Base-by-base conservation (phyloP, 2,113 vertebrate species). In the Muntiacus muntjak region DNA sequence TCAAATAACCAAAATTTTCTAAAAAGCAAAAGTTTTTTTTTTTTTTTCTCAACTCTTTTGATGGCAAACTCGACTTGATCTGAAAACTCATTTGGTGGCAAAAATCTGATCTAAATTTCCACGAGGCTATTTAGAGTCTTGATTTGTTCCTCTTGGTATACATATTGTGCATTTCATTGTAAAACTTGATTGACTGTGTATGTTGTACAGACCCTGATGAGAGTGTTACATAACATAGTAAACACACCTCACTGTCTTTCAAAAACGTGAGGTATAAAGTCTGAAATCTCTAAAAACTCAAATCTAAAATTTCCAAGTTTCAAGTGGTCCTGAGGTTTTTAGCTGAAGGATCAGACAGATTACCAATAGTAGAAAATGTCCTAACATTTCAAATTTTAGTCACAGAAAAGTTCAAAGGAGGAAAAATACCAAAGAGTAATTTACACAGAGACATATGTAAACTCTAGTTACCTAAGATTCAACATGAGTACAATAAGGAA, bases 61-160 rank as follows among this genome's bases (percentile, higher is more conserved):
- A 15, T 55, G 15, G 36, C 47, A 94, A 97, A 91, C 1, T 25
- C 33, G 7, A 78, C 54, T 87, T 85, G 33, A 85, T 60, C 30
- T 33, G 36, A 84, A 84, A 94, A 87, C 25, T 74, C 30, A 95
- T 91, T 87, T 76, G 23, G 7, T 57, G 26, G 50, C 28, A 84
- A 86, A 95, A 83, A 90, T 90, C 52, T 97, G 28, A 91, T n/a
- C 58, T 87, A 30, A 96, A 54, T 87, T 84, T 96, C 43, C 52
- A 28, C 0, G 1, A 91, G 36, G 25, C 45, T 79, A 15, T 81
- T 84, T 79, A 26, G 10, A 52, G 28, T 84, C 55, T 87, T 54
- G 33, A 54, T 54, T 87, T 85, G 78, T 89, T 19, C n/a, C 40
- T 33, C 25, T 40, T 45, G 47, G 3, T 21, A 15, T 58, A 26